A percentile compares a stretch with the other conserved stretches of the same genome.
phyloP scores from a whole-genome alignment of 2,888 invertebrate genomes.

The Neoitamus cyanurus region DNA sequence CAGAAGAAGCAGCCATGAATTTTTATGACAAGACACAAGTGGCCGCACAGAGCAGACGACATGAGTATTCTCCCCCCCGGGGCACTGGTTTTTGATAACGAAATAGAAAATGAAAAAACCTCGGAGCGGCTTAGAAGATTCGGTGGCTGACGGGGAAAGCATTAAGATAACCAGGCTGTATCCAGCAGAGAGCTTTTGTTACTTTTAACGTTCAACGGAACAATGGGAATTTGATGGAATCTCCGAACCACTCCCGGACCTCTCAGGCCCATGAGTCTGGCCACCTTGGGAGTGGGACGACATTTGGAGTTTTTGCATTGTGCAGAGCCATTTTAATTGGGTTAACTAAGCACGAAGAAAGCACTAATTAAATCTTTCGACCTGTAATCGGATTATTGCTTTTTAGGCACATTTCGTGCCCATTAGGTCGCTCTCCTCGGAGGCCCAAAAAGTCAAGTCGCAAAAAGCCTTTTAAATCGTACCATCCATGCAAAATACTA shows the following conservation, averaged over 20 bases:
- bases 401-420: neutral
- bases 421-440: neutral
- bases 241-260: neutral
- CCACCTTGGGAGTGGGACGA: neutral
- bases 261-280: neutral
- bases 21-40: constrained; percentile 11
- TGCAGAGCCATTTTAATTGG: neutral
- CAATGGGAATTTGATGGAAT: neutral
- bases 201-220: neutral
- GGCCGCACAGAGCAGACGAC: neutral
- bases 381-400: neutral
- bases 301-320: neutral
- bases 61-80: neutral
- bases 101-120: neutral
- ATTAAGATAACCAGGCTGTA: neutral
- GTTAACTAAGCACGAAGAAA: neutral
- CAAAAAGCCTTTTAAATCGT: neutral
- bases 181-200: neutral
- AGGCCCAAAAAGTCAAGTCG: neutral
- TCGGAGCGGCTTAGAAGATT: neutral
- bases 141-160: neutral
- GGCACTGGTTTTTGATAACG: neutral
- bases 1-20: neutral
- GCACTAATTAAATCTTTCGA: neutral
- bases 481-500: neutral